Base-by-base conservation (phyloP, 2,888 invertebrate species). In the Eristalinus aeneus region DNA sequence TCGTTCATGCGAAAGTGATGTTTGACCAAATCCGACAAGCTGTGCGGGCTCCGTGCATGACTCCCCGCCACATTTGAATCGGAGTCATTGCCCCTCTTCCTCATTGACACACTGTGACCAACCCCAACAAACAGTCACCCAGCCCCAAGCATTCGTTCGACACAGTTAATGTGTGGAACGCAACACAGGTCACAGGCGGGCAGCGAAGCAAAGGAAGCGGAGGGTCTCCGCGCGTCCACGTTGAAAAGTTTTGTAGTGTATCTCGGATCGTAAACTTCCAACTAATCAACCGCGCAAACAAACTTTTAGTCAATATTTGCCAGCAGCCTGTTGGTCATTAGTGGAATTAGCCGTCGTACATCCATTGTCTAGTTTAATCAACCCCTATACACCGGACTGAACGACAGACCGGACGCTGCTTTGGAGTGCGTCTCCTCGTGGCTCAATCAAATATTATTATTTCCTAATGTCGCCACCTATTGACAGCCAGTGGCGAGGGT, bases 401-500 rank as follows among this genome's bases (percentile, higher is more conserved):
- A 34, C 16, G 46, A 46, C 46, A 46, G 46, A 8, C 46, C 46
- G 46, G 46, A 46, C 46, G 16, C 16, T 2, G 46, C 46, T 46
- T 16, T 16, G 8, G 8, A n/a, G 16, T 16, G n/a, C n/a, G n/a
- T n/a, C n/a, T n/a, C n/a, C n/a, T n/a, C n/a, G n/a, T 6, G 5
- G n/a, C 46, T 5, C 58, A 60, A 60, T 60, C 60, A 60, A 60
- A 60, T 60, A 60, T 60, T 60, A 60, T n/a, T 60, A 31, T 60
- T 60, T 31, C 31, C 60, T 31, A 60, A 60, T 60, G 60, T 60
- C 60, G 31, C 60, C 22, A 60, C 60, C 22, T 31, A 27, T 27
- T 27, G 58, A 58, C 58, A 58, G 31, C 9, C 16, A 16, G n/a
- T n/a, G 27, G 16, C 16, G 46, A n/a, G 46, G 46, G 46, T 46